These are phyloP conservation scores for Urophycis tenuis DNA, from an alignment of 2,797 vertebrate species.

Conservation along the genomic window DNA sequence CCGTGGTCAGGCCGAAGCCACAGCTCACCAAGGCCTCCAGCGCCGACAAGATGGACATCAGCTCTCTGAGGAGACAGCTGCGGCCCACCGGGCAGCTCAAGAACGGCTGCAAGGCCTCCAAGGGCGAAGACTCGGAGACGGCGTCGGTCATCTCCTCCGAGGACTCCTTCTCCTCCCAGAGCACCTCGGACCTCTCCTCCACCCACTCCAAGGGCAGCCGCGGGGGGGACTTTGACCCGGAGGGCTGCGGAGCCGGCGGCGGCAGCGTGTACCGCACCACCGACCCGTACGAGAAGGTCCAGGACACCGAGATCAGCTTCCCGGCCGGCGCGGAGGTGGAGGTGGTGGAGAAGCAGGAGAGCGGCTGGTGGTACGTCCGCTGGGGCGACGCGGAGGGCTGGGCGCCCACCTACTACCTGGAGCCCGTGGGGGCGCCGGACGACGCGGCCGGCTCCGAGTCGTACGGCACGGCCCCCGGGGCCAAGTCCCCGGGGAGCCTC, in stretches of 20 bases:
- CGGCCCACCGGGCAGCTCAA: conserved; percentile 89
- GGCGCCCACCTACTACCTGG: conserved; percentile 92
- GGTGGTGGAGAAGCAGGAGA: conserved; percentile 91
- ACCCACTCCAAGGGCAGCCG: conserved; percentile 76
- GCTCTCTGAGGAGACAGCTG: conserved; percentile 89
- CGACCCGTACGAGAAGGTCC: conserved; percentile 88
- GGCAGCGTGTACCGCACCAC: conserved; percentile 78
- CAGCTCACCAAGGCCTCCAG: conserved; percentile 83
- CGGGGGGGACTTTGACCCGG: conserved; percentile 77
- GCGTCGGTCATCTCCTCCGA: conserved; percentile 82
- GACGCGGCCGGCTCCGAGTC: conserved; percentile 71
- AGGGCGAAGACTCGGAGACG: conserved; percentile 85
- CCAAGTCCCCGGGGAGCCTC: conserved; percentile 70
- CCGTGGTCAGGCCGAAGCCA: conserved; percentile 92
- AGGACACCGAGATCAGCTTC: conserved; percentile 93
- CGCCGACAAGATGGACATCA: conserved; percentile 97
- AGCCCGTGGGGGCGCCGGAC: conserved; percentile 72
- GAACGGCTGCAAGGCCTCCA: conserved; percentile 80
- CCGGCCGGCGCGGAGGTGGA: conserved; percentile 89
- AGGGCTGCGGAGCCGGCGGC: conserved; percentile 66
- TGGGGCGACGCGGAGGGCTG: conserved; percentile 88
- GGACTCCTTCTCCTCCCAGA: conserved; percentile 79
- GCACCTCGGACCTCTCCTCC: conserved; percentile 83
- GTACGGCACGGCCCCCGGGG: conserved; percentile 69
- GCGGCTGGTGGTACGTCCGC: conserved; percentile 95